Evolutionary conservation across 2,888 invertebrate genomes (phyloP).

Genomic region (Synergus laeviventris): DNA sequence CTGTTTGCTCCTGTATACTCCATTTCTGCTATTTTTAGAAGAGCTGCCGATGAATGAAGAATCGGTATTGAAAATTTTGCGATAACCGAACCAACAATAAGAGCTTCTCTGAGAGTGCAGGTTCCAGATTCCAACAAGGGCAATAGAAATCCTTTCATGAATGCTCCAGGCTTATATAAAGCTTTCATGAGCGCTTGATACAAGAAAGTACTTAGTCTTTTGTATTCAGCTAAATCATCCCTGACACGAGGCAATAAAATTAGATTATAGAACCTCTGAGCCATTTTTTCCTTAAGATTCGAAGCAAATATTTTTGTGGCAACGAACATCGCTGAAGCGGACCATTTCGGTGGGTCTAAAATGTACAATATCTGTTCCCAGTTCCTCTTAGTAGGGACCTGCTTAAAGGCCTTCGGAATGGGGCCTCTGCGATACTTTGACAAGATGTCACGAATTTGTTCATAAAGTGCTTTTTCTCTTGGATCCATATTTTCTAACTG

Average conservation of each 20-base stretch:
- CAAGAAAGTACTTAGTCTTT: conserved; percentile 95
- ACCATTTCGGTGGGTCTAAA: conserved; percentile 94
- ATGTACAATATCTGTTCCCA: conserved; percentile 95
- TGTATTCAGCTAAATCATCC: conserved; percentile 97
- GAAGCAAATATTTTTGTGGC: conserved; percentile 98
- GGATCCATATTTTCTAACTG: conserved; percentile 91
- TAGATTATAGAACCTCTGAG: conserved; percentile 95
- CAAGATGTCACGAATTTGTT: conserved; percentile 92
- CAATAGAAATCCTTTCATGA: conserved; percentile 93
- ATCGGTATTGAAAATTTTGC: conserved; percentile 95
- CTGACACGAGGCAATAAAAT: conserved; percentile 94
- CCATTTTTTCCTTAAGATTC: conserved; percentile 96
- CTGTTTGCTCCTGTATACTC: conserved; percentile 97
- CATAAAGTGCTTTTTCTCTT: conserved; percentile 90
- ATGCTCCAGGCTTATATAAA: conserved; percentile 97
- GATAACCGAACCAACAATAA: conserved; percentile 94
- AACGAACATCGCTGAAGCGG: conserved; percentile 98
- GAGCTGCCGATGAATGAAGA: conserved; percentile 95
- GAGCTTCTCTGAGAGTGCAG: conserved; percentile 96
- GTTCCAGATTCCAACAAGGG: conserved; percentile 90
- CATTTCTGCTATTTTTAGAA: conserved; percentile 98
- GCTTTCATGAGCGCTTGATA: conserved; percentile 96
- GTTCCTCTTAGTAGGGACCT: conserved; percentile 92
- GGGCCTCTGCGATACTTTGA: conserved; percentile 95
- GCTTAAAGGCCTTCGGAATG: conserved; percentile 98